These are phyloP conservation scores for Pelodiscus sinensis DNA, from an alignment of 2,113 vertebrate genomes.

Conservation along the genomic window DNA sequence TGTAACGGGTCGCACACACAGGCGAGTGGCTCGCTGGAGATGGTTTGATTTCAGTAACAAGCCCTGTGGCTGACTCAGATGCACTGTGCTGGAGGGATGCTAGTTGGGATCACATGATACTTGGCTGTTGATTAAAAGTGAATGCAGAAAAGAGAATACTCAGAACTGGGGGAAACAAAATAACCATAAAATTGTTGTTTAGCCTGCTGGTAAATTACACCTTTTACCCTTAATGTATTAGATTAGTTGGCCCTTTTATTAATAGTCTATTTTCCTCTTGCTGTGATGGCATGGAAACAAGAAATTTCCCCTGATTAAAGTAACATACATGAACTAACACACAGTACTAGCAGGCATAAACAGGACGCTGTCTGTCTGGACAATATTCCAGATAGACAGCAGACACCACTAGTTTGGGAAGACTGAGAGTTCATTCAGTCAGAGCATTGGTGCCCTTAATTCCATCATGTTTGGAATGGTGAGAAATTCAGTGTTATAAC, in stretches of 20 bases:
- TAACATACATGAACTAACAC: fast-evolving
- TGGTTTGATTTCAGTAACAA: neutral
- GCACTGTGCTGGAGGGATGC: neutral
- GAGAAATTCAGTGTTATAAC: too few relatives aligned
- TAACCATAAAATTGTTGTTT: too few relatives aligned
- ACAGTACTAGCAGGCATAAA: fast-evolving
- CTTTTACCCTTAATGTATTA: neutral
- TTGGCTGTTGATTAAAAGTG: neutral
- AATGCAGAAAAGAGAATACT: neutral
- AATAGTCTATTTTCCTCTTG: neutral
- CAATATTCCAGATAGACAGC: neutral
- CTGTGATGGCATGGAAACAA: fast-evolving
- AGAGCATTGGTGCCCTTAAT: neutral
- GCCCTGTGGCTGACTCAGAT: neutral
- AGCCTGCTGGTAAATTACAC: neutral
- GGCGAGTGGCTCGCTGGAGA: neutral
- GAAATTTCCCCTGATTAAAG: too few relatives aligned
- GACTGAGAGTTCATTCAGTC: neutral
- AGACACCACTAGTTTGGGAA: neutral
- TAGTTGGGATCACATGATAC: neutral
- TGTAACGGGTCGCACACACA: neutral
- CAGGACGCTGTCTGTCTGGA: neutral
- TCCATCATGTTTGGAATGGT: neutral
- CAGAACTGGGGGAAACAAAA: neutral
- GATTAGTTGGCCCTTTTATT: neutral